Base-by-base conservation (phyloP, 2,888 invertebrate species). In the Antheraea assamensis region DNA sequence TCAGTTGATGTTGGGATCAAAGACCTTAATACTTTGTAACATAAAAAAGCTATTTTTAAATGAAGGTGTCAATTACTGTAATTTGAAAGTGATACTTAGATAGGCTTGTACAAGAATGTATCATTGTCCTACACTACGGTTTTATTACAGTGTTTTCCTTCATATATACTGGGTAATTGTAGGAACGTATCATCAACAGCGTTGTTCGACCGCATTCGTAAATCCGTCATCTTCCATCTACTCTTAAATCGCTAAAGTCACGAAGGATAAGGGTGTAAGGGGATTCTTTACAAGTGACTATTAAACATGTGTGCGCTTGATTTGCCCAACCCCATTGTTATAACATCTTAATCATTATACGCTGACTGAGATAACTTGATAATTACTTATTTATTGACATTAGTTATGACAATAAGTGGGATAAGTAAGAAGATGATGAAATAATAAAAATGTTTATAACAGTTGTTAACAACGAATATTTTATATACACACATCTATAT, bases 281-380 rank as follows among this genome's bases (percentile, higher is more conserved):
- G 70, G 70, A 74, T 76, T 76, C 75, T 75, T 72, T 75, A 73
- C 71, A 35, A 64, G 61, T 75, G 75, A 75, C 35, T 68, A 68
- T 68, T 68, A 68, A 68, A 68, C 68, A 68, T 31, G 72, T 55
- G 61, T 70, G 75, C 75, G 78, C 78, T 78, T 79, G 79, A 76
- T 80, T 75, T 72, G 75, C 75, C 75, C 84, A 80, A 83, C 87
- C 86, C 85, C 79, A 79, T 83, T 83, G 81, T 82, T 78, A 81
- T 75, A 75, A 79, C 83, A 85, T 85, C 73, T 71, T 72, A 70
- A 55, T 47, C 80, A 83, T 77, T 77, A 42, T 78, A 85, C 74
- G 5, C 68, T 70, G 77, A 73, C 21, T 21, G 4, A 75, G 24
- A 5, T 1, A 0, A 35, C 66, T 81, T 82, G 81, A 75, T 76